Base-by-base conservation (phyloP, 2,113 vertebrate species). In the Tupaia tana region DNA sequence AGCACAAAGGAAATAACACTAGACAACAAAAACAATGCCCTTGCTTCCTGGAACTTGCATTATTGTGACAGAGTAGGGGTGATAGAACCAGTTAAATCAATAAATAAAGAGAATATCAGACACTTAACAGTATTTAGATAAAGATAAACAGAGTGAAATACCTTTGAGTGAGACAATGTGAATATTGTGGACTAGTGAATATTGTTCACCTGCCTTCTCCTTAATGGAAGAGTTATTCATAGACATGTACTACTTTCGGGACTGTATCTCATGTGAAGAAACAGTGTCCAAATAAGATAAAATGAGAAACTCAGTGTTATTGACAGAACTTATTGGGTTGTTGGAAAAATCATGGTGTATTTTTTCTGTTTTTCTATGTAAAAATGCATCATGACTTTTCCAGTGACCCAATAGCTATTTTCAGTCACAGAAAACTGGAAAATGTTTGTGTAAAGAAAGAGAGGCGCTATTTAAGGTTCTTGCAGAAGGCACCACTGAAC, bases 291-390 rank as follows among this genome's bases (percentile, higher is more conserved):
- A 16, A 14, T 81, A 43, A 61, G 29, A 67, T 15, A 58, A 64
- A 20, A 86, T 3, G 20, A 56, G 15, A 6, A 25, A 0, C 0
- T 3, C 16, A n/a, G 11, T 5, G 29, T 12, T 1, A 15, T n/a
- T 82, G 15, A 1, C 59, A 83, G 8, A 70, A 82, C 27, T 25
- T 34, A 27, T 43, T 43, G 43, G 43, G 43, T 43, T 43, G 43
- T 43, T 43, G 43, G 43, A 43, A 43, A 43, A 43, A 43, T 43
- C 43, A 43, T 43, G 43, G 43, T 43, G 43, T 43, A 43, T 43
- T 43, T 43, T 43, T 43, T 43, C 43, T 3, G 43, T 43, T 43
- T 43, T 43, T 43, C 43, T 43, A 43, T 43, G 43, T 6, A 4
- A 43, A 43, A 43, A 43, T 43, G 43, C 43, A 43, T 43, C 43